Conservation (phyloP, 2,113 vertebrate species). For the Ammospiza nelsoni region DNA sequence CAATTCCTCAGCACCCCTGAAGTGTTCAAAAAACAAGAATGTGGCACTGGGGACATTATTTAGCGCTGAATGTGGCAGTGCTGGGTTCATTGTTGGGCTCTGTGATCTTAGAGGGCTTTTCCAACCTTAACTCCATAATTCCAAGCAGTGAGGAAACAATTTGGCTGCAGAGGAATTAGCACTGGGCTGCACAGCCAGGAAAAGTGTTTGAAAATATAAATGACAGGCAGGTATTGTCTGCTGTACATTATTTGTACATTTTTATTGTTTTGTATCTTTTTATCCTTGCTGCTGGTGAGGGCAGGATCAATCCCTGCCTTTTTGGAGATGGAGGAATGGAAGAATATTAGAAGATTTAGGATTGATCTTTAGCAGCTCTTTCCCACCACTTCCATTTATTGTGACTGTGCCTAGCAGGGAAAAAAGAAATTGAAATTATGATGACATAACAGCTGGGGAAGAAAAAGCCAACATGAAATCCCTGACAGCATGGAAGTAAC, state of each 20-base stretch:
- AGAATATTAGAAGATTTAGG: neutral
- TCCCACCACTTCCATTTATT: neutral
- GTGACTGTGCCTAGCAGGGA: neutral
- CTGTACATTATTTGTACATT: neutral
- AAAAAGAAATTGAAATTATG: neutral
- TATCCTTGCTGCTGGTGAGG: neutral
- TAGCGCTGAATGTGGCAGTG: neutral
- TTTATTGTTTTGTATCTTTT: too few relatives aligned
- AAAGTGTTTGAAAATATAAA: neutral
- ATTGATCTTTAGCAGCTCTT: neutral
- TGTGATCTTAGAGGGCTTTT: neutral
- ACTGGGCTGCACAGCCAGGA: rapidly evolving
- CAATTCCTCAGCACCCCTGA: neutral
- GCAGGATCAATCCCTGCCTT: neutral
- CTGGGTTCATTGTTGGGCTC: neutral
- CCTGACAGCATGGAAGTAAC: neutral
- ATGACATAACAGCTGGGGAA: neutral
- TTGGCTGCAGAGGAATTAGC: neutral
- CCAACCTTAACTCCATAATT: neutral
- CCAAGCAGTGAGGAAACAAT: neutral
- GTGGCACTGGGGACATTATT: neutral
- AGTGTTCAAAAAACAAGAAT: neutral
- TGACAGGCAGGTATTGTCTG: neutral
- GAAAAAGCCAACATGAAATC: neutral
- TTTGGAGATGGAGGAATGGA: neutral